Conservation (phyloP, 2,113 vertebrate species). For the Gulo gulo region DNA sequence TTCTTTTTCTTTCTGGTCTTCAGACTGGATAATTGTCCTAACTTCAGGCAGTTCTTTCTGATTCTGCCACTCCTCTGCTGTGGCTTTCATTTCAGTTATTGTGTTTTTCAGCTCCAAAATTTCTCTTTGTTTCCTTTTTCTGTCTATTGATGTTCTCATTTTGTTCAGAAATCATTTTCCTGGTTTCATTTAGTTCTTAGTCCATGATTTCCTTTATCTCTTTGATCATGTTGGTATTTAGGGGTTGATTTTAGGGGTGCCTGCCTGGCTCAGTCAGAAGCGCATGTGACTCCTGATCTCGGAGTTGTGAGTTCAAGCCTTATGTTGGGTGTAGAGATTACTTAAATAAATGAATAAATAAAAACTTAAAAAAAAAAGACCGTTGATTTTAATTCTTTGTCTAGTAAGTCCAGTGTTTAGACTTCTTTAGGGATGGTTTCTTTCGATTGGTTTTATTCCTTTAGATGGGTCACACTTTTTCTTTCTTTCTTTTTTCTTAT, state of each 20-base stretch:
- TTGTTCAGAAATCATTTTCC: background rate
- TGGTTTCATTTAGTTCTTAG: background rate
- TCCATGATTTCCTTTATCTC: background rate
- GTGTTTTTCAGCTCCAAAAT: background rate
- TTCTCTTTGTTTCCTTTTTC: background rate
- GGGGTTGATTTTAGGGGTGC: background rate
- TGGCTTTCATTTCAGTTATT: background rate
- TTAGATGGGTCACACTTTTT: background rate
- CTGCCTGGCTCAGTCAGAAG: background rate
- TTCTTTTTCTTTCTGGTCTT: background rate
- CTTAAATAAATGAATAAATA: background rate
- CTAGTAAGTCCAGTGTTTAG: background rate
- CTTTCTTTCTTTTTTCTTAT: too few relatives aligned
- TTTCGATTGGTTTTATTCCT: background rate
- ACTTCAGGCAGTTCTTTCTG: background rate
- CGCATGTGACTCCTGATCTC: background rate
- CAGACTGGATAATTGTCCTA: background rate
- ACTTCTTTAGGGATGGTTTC: background rate
- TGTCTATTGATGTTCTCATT: background rate
- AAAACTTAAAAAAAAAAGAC: too few relatives aligned
- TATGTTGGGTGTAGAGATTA: background rate
- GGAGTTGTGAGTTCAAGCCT: background rate
- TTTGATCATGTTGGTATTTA: background rate
- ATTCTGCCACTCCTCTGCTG: background rate
- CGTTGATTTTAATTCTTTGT: too few relatives aligned